These are phyloP conservation scores for Caenorhabditis sinica DNA, from an alignment of 2,888 invertebrate species.

Conservation along the genomic window DNA sequence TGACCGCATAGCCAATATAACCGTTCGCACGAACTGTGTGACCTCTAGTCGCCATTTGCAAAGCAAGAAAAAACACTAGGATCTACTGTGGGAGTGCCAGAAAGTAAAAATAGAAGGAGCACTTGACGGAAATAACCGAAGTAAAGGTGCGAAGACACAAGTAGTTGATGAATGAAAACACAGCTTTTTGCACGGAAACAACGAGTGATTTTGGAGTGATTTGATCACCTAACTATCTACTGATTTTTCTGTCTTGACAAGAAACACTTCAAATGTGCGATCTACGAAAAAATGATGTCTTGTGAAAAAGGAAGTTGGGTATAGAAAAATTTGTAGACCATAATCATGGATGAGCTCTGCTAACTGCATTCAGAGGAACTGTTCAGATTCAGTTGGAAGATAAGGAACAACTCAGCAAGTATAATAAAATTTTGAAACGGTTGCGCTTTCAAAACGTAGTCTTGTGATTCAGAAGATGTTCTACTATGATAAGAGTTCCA, in stretches of 20 bases:
- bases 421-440: too few relatives aligned
- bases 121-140: constrained; percentile 54
- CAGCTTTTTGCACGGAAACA: constrained; percentile 54
- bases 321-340: not conserved
- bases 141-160: constrained; percentile 62
- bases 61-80: constrained; percentile 2
- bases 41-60: constrained; percentile 17
- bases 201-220: constrained; percentile 39
- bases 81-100: constrained; percentile 2
- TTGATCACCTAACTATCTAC: constrained; percentile 48
- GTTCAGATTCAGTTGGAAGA: too few relatives aligned
- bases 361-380: too few relatives aligned
- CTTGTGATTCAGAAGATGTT: too few relatives aligned
- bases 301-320: not conserved
- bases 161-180: constrained; percentile 49
- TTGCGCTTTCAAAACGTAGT: too few relatives aligned
- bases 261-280: not conserved
- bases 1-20: not conserved
- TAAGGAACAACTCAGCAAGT: too few relatives aligned
- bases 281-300: not conserved
- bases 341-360: not conserved
- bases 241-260: constrained; percentile 5
- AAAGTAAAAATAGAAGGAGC: constrained; percentile 42
- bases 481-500: too few relatives aligned
- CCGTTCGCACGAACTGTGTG: constrained; percentile 32